Evolutionary conservation across 2,888 invertebrate genomes (phyloP), one percentile per base, ranked within the genome.

Genomic region (Hydriomena furcata): DNA sequence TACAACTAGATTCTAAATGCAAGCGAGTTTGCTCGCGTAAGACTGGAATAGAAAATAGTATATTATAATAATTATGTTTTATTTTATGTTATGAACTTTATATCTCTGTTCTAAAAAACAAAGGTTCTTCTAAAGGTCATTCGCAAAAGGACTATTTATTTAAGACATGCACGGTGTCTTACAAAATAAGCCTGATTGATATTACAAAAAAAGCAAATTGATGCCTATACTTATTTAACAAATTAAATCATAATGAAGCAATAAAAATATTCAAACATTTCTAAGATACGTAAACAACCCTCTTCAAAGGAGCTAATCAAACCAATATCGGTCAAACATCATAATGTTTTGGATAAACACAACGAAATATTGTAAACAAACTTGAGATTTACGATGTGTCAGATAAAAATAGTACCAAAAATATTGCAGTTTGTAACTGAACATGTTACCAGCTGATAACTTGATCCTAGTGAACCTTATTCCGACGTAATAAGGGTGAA

Each of bases 371-470:
- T 60, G 48, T 63, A 67, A 69, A 61, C 64, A 66, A 60, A 60
- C 58, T 62, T 52, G 49, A 55, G 57, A 65, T 63, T 69, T 61
- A 71, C 58, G 60, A 65, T 45, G 55, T 56, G 64, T 67, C 64
- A 65, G 62, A 63, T 60, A 66, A 68, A 65, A 59, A 65, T 63
- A 71, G 61, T 58, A 58, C 42, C 56, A 48, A 55, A 70, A 60
- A 53, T 52, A 52, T 42, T 45, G 38, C 47, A 38, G 28, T 45
- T 42, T 46, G 50, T 49, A 37, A 51, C 28, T 24, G 25, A 35
- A 44, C 25, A 24, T 41, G 23, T 20, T 25, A 25, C 20, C 43
- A 52, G 28, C 47, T 47, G 43, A 43, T 44, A 21, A 12, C 11
- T 10, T 2, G 17, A 38, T 7, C 7, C 6, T 11, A 8, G 34